Evolutionary conservation across 1,140 invertebrate species (phyloP).

Genomic region (Hycleus phaleratus): DNA sequence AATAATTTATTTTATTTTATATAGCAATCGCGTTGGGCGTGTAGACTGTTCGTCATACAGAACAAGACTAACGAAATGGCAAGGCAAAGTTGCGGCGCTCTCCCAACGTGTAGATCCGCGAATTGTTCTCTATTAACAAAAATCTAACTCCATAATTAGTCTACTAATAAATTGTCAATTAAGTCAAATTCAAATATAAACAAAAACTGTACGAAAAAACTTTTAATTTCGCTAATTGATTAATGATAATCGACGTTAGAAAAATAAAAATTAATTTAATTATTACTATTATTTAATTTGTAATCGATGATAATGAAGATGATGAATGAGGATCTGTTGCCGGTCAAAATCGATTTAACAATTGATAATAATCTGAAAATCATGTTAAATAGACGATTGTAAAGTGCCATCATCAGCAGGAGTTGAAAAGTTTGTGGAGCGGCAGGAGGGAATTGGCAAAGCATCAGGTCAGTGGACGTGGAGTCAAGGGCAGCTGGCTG

Average conservation of each 20-base stretch:
- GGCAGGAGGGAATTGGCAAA: conserved; percentile 29
- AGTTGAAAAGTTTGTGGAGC: conserved; percentile 3
- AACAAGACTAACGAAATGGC: conserved; percentile 13
- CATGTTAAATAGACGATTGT: conserved; percentile 13
- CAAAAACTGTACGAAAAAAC: too few species aligned
- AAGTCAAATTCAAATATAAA: too few species aligned
- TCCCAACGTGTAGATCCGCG: conserved; percentile 7
- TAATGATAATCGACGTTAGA: too few species aligned
- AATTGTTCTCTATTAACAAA: conserved; percentile 4
- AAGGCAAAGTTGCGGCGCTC: conserved; percentile 5
- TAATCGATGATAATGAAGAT: too few species aligned
- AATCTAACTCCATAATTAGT: conserved; percentile 4
- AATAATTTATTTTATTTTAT: too few species aligned
- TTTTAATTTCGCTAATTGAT: too few species aligned
- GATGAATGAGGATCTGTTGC: too few species aligned
- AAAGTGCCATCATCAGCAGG: conserved; percentile 9
- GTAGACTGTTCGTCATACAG: conserved; percentile 9
- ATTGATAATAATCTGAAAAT: conserved; percentile 13
- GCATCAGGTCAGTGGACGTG: conserved; percentile 36
- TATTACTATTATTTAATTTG: too few species aligned
- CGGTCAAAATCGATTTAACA: conserved; percentile 9
- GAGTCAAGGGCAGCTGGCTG: conserved; percentile 32
- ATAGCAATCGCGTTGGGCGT: conserved; percentile 11
- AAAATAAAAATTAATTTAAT: too few species aligned
- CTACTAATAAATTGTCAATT: too few species aligned